These are phyloP conservation scores for Saccostrea cuccullata DNA, from an alignment of 1,140 invertebrate genomes.

Conservation along the genomic window DNA sequence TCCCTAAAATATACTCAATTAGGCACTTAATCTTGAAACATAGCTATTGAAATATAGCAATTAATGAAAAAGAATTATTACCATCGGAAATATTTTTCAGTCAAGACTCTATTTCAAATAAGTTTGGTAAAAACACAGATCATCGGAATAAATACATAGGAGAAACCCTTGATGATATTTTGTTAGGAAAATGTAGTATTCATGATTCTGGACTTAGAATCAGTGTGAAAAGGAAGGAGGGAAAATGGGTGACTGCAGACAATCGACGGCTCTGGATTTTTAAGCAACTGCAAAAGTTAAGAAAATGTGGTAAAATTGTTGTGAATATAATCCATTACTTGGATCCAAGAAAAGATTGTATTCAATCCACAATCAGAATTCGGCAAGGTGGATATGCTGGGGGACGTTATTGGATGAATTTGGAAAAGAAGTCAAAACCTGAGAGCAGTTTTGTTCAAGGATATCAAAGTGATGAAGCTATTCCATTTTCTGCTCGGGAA, in stretches of 20 bases:
- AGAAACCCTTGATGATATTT: background rate
- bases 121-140: background rate
- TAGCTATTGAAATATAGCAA: no score
- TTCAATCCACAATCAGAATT: background rate
- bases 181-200: background rate
- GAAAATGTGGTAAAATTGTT: background rate
- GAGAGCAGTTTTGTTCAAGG: background rate
- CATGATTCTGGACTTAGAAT: background rate
- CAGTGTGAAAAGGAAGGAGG: background rate
- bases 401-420: background rate
- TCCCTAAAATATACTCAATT: no score
- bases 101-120: background rate
- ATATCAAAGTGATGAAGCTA: background rate
- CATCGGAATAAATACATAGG: background rate
- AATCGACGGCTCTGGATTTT: slow-evolving; percentile 14
- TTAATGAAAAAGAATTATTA: background rate
- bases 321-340: background rate
- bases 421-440: background rate
- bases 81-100: slow-evolving; percentile 18
- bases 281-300: background rate
- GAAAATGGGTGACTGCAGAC: background rate
- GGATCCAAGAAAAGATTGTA: background rate
- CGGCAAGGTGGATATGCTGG: background rate
- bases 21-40: no score
- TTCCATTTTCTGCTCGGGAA: background rate